Conservation (phyloP, 2,797 vertebrate genomes). For the Siniperca obscura region DNA sequence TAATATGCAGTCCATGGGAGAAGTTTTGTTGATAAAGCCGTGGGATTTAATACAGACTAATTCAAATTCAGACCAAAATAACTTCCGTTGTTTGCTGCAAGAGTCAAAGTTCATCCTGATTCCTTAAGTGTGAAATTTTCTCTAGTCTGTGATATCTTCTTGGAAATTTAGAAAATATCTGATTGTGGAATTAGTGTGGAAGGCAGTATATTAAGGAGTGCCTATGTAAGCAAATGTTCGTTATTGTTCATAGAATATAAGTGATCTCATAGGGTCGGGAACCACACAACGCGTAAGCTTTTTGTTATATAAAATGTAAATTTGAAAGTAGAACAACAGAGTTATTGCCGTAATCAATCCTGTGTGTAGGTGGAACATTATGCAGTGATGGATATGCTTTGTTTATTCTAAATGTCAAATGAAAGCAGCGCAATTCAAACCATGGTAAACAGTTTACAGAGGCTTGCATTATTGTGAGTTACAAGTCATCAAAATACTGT, state of each 20-base stretch:
- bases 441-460: constrained; percentile 14
- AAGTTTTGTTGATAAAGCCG: constrained; percentile 52
- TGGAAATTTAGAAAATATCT: constrained; percentile 12
- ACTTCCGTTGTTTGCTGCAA: constrained; percentile 29
- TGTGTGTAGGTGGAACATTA: constrained; percentile 24
- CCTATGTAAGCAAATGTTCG: constrained; percentile 4
- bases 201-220: neutral
- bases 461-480: neutral
- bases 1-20: constrained; percentile 46
- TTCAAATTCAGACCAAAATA: constrained; percentile 34
- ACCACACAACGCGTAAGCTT: neutral
- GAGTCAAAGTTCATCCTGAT: constrained; percentile 21
- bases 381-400: neutral
- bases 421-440: constrained; percentile 30
- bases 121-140: constrained; percentile 11
- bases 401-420: constrained; percentile 23
- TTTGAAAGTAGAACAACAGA: constrained; percentile 15
- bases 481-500: constrained; percentile 3
- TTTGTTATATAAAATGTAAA: neutral
- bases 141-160: neutral
- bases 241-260: constrained; percentile 27
- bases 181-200: neutral
- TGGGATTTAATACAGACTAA: constrained; percentile 36
- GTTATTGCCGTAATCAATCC: constrained; percentile 3
- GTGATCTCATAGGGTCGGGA: neutral